Evolutionary conservation across 2,113 vertebrate genomes (phyloP).

Genomic region (Chelonoidis abingdonii): DNA sequence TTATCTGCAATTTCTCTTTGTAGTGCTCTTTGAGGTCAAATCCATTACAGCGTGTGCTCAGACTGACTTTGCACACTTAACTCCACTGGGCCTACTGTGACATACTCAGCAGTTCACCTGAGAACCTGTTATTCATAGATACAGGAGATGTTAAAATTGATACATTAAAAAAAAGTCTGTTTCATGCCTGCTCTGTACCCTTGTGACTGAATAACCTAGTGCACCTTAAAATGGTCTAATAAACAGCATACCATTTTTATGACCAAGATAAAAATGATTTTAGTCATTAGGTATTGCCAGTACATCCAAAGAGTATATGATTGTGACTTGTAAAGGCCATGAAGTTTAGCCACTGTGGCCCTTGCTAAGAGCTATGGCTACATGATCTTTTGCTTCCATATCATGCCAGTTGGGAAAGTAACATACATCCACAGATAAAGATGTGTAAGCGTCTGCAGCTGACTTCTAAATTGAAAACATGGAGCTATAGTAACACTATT

Average conservation of each 20-base stretch:
- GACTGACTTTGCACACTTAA: conserved; percentile 80
- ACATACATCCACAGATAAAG: conserved; percentile 28
- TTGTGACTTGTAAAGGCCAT: background rate
- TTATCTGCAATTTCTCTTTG: conserved; percentile 83
- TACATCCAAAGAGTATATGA: background rate
- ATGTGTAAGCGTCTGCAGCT: conserved; percentile 46
- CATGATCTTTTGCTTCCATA: conserved; percentile 16
- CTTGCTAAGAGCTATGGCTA: background rate
- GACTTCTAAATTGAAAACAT: conserved; percentile 47
- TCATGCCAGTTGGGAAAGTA: background rate
- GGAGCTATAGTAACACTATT: background rate
- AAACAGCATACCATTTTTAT: background rate
- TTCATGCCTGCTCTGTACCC: conserved; percentile 1
- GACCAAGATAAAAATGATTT: conserved; percentile 1
- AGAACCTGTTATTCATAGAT: conserved; percentile 74
- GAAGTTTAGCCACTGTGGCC: background rate
- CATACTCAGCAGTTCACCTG: conserved; percentile 70
- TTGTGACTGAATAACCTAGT: background rate
- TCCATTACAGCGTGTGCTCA: conserved; percentile 79
- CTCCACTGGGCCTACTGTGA: conserved; percentile 70
- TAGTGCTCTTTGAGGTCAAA: conserved; percentile 80
- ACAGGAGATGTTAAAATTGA: conserved; percentile 68
- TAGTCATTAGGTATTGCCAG: background rate
- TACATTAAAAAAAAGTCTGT: conserved; percentile 32
- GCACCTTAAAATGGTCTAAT: conserved; percentile 18